Evolutionary conservation across 2,797 vertebrate genomes (phyloP), one percentile per base, ranked within the genome.

Genomic region (Schizopygopsis pylzovi): DNA sequence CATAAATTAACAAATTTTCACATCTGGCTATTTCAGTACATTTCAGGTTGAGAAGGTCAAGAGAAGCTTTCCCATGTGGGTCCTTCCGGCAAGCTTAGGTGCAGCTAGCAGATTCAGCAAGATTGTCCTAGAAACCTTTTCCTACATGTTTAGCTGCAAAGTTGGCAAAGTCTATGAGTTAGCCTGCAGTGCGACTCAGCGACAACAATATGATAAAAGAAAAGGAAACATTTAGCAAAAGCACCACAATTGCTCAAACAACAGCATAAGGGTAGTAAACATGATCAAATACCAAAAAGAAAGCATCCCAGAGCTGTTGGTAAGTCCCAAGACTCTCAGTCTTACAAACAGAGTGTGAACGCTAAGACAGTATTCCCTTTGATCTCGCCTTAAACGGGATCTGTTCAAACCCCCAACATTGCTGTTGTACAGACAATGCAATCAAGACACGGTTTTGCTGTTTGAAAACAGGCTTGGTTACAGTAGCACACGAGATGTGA

Each of bases 31-130:
- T 49, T 83, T 70, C 22, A 41, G 70, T 76, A 73, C 49, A 82
- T 80, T 82, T 68, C 7, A 7, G 56, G 45, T 45, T 71, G 47
- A 61, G 54, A 82, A 59, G 67, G 39, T 77, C 79, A 77, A 4
- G 37, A 73, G 22, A 18, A 47, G 22, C 28, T 45, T 52, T 85
- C 87, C 81, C 87, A 45, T 80, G 84, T 56, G 84, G 25, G 28
- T 72, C 67, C 4, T 68, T 47, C 54, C 11, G 1, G 47, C 67
- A 65, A 13, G 47, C 45, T 67, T 22, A n/a, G 22, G 16, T 76
- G 76, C 28, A 73, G 20, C 25, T 79, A n/a, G 83, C 87, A 83
- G 87, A 86, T 63, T 86, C 76, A 83, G 81, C 78, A 83, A 56
- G 68, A 79, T 16, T 33, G 33, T 39, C 54, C 15, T 45, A 47